Evolutionary conservation across 1,140 invertebrate genomes (phyloP).

Genomic region (Zaprionus africanus): DNA sequence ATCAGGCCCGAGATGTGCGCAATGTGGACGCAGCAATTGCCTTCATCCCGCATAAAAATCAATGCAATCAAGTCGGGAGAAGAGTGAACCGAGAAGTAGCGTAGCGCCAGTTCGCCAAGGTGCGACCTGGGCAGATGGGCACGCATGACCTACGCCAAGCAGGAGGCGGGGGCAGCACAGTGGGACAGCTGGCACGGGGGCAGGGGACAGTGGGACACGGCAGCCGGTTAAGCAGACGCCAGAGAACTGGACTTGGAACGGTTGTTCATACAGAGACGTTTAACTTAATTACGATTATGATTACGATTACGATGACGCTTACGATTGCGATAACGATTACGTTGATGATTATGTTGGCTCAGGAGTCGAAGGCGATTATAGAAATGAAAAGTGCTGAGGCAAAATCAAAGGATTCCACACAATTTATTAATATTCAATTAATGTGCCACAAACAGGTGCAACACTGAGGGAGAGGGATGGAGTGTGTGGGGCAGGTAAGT

Average conservation of each 20-base stretch:
- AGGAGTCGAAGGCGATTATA: constrained; percentile 56
- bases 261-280: constrained; percentile 50
- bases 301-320: constrained; percentile 45
- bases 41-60: constrained; percentile 47
- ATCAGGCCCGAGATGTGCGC: constrained; percentile 13
- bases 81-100: constrained; percentile 22
- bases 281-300: constrained; percentile 73
- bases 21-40: constrained; percentile 28
- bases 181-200: background rate
- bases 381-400: constrained; percentile 59
- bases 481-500: constrained; percentile 21
- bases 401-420: constrained; percentile 61
- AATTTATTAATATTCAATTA: constrained; percentile 76
- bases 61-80: constrained; percentile 34
- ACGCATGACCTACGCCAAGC: constrained; percentile 69
- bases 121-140: constrained; percentile 32
- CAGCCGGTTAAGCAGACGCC: constrained; percentile 40
- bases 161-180: background rate
- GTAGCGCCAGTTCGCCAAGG: constrained; percentile 42
- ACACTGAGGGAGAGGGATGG: background rate
- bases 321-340: constrained; percentile 38
- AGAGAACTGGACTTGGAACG: constrained; percentile 21
- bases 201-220: background rate
- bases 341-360: constrained; percentile 11
- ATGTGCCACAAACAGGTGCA: constrained; percentile 70